Evolutionary conservation across 2,888 invertebrate genomes (phyloP), one percentile per base, ranked within the genome.

Genomic region (Archaeoteleia sp.): DNA sequence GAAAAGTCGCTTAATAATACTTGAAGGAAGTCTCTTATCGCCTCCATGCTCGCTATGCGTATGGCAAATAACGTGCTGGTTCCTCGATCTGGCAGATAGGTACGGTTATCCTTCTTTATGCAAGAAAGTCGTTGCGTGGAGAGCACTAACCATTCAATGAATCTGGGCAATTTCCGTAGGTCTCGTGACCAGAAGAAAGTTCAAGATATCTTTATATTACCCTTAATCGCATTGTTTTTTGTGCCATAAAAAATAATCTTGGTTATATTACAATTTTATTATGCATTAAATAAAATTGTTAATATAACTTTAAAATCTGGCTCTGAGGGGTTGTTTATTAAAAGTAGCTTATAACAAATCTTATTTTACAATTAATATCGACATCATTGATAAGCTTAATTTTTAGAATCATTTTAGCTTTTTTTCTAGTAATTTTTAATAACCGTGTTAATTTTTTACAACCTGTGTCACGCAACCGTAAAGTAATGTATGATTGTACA

Each of bases 1-100:
- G 60, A 70, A 58, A 70, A 70, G 66, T 70, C 70, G 63, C 66
- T 57, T 57, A 49, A 55, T 42, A 54, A 70, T 54, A 53, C 43
- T 67, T 74, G 77, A 75, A 81, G 81, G 81, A 82, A 82, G 79
- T 76, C 77, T 80, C 82, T 82, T 80, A 79, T 82, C 81, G 78
- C 76, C 75, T 72, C 75, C 76, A 77, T 65, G 62, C 60, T 63
- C 60, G 63, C 60, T 45, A 68, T 55, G 55, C 58, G 78, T 81
- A 76, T 75, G 74, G 74, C 82, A 82, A 82, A 82, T 82, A 82
- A 78, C 79, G 79, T 79, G 79, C 76, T 71, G 79, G 79, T 77
- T 75, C 78, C 74, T 74, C 77, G 82, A 82, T 80, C 74, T 75
- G 60, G 67, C 71, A 73, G 74, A 78, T 77, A 76, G 71, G 67